Conservation (phyloP, 2,113 vertebrate genomes). For the Ornithorhynchus anatinus region DNA sequence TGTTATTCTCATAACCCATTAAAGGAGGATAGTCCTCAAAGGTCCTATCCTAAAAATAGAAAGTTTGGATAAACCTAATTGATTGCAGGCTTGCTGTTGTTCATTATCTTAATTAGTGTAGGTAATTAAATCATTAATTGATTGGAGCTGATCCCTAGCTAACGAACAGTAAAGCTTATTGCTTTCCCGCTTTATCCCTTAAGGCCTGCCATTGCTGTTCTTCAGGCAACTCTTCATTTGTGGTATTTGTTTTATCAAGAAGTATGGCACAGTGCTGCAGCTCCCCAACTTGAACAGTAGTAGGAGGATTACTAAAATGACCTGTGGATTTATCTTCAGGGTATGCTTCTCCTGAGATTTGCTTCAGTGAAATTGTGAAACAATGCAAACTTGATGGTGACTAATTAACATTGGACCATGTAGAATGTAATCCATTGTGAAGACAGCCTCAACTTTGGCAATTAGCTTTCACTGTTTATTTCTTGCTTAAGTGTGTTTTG, state of each 20-base stretch:
- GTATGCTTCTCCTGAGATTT: neutral
- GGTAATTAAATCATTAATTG: constrained; percentile 69
- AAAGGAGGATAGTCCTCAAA: neutral
- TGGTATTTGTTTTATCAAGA: neutral
- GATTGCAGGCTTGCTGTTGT: constrained; percentile 53
- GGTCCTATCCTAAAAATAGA: constrained; percentile 19
- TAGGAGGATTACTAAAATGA: neutral
- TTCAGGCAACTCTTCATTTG: neutral
- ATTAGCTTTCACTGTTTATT: constrained; percentile 2
- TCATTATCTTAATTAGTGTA: constrained; percentile 61
- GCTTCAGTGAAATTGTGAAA: constrained; percentile 12
- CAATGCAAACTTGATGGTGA: neutral
- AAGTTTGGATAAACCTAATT: constrained; percentile 60
- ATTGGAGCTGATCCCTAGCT: constrained; percentile 58
- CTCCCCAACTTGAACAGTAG: neutral
- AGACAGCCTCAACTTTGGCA: neutral
- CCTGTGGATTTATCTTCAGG: neutral
- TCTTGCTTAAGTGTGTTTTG: constrained; percentile 1
- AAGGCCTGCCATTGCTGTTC: constrained; percentile 41
- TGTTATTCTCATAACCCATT: neutral
- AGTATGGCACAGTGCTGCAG: neutral
- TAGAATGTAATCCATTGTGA: neutral
- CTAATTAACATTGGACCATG: constrained; percentile 9
- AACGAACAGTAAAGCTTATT: constrained; percentile 37
- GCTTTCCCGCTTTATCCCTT: constrained; percentile 29